Evolutionary conservation across 2,888 invertebrate species (phyloP).

Genomic region (Cephus pygmeus): DNA sequence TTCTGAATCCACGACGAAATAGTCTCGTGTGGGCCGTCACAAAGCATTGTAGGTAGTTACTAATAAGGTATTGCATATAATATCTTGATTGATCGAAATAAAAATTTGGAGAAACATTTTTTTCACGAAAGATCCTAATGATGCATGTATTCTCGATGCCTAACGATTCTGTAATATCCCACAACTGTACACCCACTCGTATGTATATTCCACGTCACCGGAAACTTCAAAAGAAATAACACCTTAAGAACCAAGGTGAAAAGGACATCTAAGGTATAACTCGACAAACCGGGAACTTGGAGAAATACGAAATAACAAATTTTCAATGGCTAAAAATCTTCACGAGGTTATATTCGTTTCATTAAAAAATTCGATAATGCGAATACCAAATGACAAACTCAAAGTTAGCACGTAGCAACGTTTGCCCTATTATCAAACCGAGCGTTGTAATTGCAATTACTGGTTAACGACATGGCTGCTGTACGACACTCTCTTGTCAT

Average conservation of each 20-base stretch:
- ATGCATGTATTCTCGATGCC: not conserved
- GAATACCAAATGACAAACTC: not conserved
- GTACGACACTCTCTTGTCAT: not conserved
- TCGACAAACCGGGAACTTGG: not conserved
- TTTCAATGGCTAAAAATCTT: not conserved
- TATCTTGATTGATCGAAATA: not conserved
- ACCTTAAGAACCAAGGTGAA: not conserved
- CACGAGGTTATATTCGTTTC: not conserved
- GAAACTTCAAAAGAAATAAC: not conserved
- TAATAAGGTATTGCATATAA: not conserved
- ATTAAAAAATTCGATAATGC: not conserved
- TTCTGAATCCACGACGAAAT: not conserved
- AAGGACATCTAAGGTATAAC: not conserved
- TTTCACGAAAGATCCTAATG: not conserved
- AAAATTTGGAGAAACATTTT: not conserved
- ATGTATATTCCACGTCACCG: not conserved
- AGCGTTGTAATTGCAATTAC: slow-evolving; percentile 1
- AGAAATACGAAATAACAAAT: not conserved
- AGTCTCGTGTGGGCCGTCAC: not conserved
- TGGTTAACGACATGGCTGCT: not conserved
- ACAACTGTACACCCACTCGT: not conserved
- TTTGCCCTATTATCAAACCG: not conserved
- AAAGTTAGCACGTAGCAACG: not conserved
- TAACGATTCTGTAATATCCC: not conserved
- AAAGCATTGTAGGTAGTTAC: too few relatives aligned